Evolutionary conservation across 2,888 invertebrate genomes (phyloP).

Genomic region (Fragum fragum): DNA sequence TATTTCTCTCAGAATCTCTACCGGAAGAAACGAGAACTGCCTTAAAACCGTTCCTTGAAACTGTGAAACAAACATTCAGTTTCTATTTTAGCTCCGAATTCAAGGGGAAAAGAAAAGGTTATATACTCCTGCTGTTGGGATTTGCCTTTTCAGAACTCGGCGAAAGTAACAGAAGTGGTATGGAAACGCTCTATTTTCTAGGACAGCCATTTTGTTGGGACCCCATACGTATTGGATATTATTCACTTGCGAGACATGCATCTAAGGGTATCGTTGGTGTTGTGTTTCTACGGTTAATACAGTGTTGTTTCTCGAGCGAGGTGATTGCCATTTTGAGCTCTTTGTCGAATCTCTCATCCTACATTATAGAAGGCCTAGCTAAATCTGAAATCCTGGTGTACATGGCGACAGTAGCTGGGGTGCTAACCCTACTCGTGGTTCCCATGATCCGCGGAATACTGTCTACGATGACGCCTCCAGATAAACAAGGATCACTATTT

Average conservation of each 20-base stretch:
- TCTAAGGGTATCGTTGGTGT: constrained; percentile 43
- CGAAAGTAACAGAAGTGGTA: constrained; percentile 22
- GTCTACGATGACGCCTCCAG: constrained; percentile 47
- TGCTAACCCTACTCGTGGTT: constrained; percentile 43
- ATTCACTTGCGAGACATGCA: constrained; percentile 31
- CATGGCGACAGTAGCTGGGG: constrained; percentile 43
- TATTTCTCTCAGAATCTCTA: constrained; percentile 49
- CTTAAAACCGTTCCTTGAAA: constrained; percentile 19
- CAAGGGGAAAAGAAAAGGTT: constrained; percentile 46
- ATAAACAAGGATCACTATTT: constrained; percentile 60
- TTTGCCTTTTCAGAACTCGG: constrained; percentile 41
- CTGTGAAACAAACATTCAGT: constrained; percentile 33
- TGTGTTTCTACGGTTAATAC: constrained; percentile 36
- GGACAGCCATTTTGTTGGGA: constrained; percentile 64
- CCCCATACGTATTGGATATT: constrained; percentile 51
- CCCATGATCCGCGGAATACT: constrained; percentile 62
- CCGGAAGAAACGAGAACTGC: constrained; percentile 23
- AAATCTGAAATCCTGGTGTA: constrained; percentile 39
- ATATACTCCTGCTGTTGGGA: constrained; percentile 39
- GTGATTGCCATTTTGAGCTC: constrained; percentile 48
- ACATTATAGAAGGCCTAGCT: constrained; percentile 49
- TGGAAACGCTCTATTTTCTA: constrained; percentile 57
- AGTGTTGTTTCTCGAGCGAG: constrained; percentile 46
- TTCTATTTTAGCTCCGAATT: constrained; percentile 51
- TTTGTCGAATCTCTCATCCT: constrained; percentile 38